Evolutionary conservation across 2,113 vertebrate genomes (phyloP), one percentile per base, ranked within the genome.

Genomic region (Nibea coibor): DNA sequence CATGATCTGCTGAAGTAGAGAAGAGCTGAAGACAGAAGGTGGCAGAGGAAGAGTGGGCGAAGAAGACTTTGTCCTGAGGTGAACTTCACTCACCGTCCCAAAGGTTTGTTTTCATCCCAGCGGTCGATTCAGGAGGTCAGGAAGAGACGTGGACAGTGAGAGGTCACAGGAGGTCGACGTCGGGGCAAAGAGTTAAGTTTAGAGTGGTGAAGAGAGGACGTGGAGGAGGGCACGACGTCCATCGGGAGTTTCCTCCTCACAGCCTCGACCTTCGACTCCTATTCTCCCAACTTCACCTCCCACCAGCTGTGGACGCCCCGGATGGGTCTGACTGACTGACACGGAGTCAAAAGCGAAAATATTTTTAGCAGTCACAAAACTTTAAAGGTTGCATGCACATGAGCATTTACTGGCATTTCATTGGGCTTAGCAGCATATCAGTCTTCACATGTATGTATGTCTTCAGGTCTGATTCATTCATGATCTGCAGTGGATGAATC

Each of bases 141-240:
- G 10, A n/a, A 3, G 58, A 53, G 72, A 68, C 5, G 11, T 0
- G 0, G 43, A 1, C 74, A 65, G 75, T 20, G 62, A 77, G 73
- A 74, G 69, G 63, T 76, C 19, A 9, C 26, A 14, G 76, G 17
- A 58, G 76, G 80, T 56, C 24, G 16, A 28, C 3, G 64, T 69
- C 63, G 2, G 50, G 14, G 31, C 31, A 43, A 48, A 61, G 47
- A 72, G 35, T 35, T 19, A 26, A 20, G 76, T 64, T 45, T 57
- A n/a, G 26, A 1, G 71, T 43, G 54, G 75, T 59, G 64, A 56
- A 15, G 24, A 16, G 47, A 65, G 16, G 67, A 76, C 12, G 0
- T 0, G 19, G 7, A 3, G 61, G 26, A 47, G 54, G 3, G 3
- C 15, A 7, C 5, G 20, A n/a, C 1, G n/a, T 59, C 74, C 67